A percentile compares a stretch with the other conserved stretches of the same genome.
Evolutionary conservation across 2,113 vertebrate species (phyloP).

Genomic region (Macquaria ambigua): DNA sequence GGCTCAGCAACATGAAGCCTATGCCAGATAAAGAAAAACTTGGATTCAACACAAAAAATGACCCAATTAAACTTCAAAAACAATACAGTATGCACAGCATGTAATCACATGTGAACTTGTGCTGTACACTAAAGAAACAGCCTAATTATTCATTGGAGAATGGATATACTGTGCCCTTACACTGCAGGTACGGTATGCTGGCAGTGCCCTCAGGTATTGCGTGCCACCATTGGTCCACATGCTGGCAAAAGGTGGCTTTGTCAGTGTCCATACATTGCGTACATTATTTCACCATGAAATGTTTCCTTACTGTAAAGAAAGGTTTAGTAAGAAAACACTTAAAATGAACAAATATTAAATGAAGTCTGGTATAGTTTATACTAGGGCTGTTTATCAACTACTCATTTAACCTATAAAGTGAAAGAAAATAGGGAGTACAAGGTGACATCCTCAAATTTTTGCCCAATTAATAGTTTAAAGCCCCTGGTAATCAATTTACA

Average conservation of each 20-base stretch:
- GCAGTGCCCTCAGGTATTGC: background rate
- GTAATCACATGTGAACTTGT: conserved; percentile 39
- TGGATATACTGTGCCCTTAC: background rate
- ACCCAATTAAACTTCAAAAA: conserved; percentile 73
- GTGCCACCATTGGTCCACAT: background rate
- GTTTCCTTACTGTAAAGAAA: background rate
- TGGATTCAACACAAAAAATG: conserved; percentile 62
- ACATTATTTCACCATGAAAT: background rate
- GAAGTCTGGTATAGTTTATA: no score
- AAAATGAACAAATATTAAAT: no score
- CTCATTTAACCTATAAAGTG: no score
- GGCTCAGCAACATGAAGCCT: conserved; percentile 29
- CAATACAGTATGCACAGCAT: conserved; percentile 45
- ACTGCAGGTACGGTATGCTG: conserved; percentile 13
- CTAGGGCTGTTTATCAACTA: no score
- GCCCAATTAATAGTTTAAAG: background rate
- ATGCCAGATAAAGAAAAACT: conserved; percentile 54
- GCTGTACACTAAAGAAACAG: conserved; percentile 11
- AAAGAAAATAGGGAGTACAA: no score
- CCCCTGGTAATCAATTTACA: background rate
- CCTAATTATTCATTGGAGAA: conserved; percentile 19
- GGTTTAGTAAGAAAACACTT: background rate
- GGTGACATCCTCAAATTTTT: background rate
- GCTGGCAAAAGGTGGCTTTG: background rate
- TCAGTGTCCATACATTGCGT: background rate